Percentiles rank a stretch among this genome's conserved stretches.
Evolutionary conservation across 2,888 invertebrate species (phyloP).

Genomic region (Eupeodes latifasciatus): DNA sequence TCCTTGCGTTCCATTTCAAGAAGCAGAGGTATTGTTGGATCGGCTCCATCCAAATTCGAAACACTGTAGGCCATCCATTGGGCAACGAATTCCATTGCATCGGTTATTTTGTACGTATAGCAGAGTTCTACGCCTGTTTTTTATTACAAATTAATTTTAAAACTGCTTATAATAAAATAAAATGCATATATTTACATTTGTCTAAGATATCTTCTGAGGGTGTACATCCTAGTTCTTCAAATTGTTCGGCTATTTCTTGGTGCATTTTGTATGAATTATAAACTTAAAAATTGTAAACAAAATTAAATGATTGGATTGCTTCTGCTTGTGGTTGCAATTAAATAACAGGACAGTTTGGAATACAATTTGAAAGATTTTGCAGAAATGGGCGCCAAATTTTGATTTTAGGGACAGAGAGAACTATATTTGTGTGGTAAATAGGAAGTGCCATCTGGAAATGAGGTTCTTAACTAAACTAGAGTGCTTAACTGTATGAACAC

Average conservation of each 20-base stretch:
- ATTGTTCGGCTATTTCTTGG: slow-evolving; percentile 85
- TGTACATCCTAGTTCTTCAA: slow-evolving; percentile 87
- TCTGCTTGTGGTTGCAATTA: not conserved
- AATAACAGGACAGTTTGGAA: slow-evolving; percentile 11
- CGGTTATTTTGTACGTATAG: slow-evolving; percentile 86
- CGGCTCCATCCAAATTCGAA: slow-evolving; percentile 87
- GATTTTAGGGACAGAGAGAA: slow-evolving; percentile 15
- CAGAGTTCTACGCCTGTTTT: slow-evolving; percentile 87
- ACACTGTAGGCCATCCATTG: slow-evolving; percentile 92
- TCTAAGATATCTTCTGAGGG: slow-evolving; percentile 85
- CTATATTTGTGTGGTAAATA: not conserved
- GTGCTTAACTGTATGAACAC: too few relatives aligned
- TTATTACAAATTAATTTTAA: not conserved
- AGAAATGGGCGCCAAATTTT: slow-evolving; percentile 54
- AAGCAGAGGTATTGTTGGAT: slow-evolving; percentile 87
- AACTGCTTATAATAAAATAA: slow-evolving; percentile 21
- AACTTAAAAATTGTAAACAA: not conserved
- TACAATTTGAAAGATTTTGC: slow-evolving; percentile 44
- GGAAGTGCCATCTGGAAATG: slow-evolving; percentile 27
- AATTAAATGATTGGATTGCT: not conserved
- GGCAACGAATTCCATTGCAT: slow-evolving; percentile 89
- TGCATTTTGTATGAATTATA: slow-evolving; percentile 79
- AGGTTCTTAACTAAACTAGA: not conserved
- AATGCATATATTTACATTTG: slow-evolving; percentile 85
- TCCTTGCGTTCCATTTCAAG: slow-evolving; percentile 88